phyloP scores from a whole-genome alignment of 2,888 invertebrate genomes.

The Anoncus sp. region DNA sequence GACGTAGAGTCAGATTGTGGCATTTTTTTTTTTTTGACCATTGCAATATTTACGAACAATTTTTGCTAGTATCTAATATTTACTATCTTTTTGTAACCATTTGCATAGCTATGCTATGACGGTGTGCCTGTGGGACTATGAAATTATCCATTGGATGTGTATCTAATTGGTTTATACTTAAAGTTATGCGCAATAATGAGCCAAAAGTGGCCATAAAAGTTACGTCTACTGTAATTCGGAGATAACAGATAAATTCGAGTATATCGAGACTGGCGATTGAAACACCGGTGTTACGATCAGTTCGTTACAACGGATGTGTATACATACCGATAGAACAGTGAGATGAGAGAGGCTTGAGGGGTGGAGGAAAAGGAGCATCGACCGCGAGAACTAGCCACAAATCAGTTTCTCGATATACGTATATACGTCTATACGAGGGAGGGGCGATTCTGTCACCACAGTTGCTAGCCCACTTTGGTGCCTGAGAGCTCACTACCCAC shows the following conservation, averaged over 20 bases:
- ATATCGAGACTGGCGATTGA: conserved; percentile 6
- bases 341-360: conserved; percentile 23
- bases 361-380: conserved; percentile 48
- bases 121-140: no score
- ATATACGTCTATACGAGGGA: conserved; percentile 1
- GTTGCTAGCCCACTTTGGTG: conserved; percentile 35
- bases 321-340: conserved; percentile 16
- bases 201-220: no score
- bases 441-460: conserved; percentile 8
- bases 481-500: conserved; percentile 30
- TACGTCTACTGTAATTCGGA: background rate
- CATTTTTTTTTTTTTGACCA: no score
- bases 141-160: no score
- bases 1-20: no score
- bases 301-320: conserved; percentile 5
- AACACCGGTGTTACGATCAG: conserved; percentile 10
- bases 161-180: no score
- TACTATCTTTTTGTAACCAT: no score
- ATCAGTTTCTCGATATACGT: conserved; percentile 37
- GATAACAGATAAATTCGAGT: background rate
- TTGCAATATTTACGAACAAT: no score
- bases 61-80: no score
- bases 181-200: no score
- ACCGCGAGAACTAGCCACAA: conserved; percentile 43
- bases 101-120: no score